phyloP scores from a whole-genome alignment of 2,888 invertebrate genomes.

The Clepsis dumicolana region DNA sequence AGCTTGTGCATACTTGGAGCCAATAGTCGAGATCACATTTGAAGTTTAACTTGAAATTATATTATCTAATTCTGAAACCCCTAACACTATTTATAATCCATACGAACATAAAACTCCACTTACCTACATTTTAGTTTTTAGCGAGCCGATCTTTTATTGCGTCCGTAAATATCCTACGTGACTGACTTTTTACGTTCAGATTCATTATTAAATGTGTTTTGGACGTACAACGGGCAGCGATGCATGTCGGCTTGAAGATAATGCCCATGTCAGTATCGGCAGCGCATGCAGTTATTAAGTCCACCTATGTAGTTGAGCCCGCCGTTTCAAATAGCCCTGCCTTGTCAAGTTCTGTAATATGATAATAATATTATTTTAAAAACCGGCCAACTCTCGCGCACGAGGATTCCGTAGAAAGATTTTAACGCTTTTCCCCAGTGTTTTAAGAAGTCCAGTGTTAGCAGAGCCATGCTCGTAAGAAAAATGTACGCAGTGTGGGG shows the following conservation, averaged over 20 bases:
- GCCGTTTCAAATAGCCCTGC: neutral
- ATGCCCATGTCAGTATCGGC: neutral
- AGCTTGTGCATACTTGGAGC: too few relatives aligned
- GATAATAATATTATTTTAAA: neutral
- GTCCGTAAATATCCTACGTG: conserved; percentile 35
- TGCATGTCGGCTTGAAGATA: conserved; percentile 10
- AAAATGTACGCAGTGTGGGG: too few relatives aligned
- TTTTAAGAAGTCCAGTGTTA: too few relatives aligned
- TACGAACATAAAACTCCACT: conserved; percentile 5
- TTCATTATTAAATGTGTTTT: conserved; percentile 12
- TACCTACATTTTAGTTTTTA: conserved; percentile 26
- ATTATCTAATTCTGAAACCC: neutral
- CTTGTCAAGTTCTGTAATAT: neutral
- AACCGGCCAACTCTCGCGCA: too few relatives aligned
- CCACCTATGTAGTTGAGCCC: neutral
- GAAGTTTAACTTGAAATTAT: too few relatives aligned
- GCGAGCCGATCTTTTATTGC: conserved; percentile 26
- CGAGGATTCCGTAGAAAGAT: too few relatives aligned
- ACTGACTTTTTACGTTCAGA: conserved; percentile 30
- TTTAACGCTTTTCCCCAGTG: too few relatives aligned
- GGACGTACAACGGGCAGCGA: neutral
- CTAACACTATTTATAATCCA: conserved; percentile 3
- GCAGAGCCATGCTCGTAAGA: too few relatives aligned
- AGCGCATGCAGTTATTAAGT: conserved; percentile 4
- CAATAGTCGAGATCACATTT: too few relatives aligned